Percentiles rank a stretch among this genome's conserved stretches.
Conservation (phyloP, 2,888 invertebrate genomes). For the Phaedon cochleariae region DNA sequence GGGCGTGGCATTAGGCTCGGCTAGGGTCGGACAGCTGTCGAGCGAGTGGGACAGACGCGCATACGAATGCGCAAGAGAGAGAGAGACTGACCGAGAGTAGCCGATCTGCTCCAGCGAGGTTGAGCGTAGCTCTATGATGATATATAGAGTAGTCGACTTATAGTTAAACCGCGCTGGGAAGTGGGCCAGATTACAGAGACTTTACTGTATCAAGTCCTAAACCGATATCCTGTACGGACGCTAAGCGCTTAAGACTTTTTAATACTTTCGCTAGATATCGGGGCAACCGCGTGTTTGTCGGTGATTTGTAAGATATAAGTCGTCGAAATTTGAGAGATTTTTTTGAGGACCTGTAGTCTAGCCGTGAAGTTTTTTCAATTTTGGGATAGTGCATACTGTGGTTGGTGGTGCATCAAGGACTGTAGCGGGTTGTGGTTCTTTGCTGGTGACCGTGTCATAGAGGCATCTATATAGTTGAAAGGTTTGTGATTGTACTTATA, state of each 20-base stretch:
- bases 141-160: conserved; percentile 80
- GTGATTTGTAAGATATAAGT: conserved; percentile 62
- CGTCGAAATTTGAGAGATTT: conserved; percentile 46
- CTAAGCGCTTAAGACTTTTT: conserved; percentile 79
- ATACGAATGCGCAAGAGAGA: conserved; percentile 49
- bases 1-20: conserved; percentile 51
- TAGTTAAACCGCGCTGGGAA: conserved; percentile 79
- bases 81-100: conserved; percentile 48
- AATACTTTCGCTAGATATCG: conserved; percentile 71
- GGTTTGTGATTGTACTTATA: conserved; percentile 29
- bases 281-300: conserved; percentile 58
- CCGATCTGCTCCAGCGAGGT: conserved; percentile 56
- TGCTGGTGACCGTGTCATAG: neutral
- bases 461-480: conserved; percentile 18
- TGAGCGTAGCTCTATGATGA: conserved; percentile 64
- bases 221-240: conserved; percentile 72
- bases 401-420: conserved; percentile 36
- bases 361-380: conserved; percentile 17
- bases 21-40: conserved; percentile 49
- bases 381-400: conserved; percentile 43
- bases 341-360: conserved; percentile 23
- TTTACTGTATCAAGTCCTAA: conserved; percentile 64
- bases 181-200: conserved; percentile 77
- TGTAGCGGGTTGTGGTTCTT: conserved; percentile 44
- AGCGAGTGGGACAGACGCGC: conserved; percentile 36